Conservation (phyloP, 2,113 vertebrate species). For the Gopherus flavomarginatus region DNA sequence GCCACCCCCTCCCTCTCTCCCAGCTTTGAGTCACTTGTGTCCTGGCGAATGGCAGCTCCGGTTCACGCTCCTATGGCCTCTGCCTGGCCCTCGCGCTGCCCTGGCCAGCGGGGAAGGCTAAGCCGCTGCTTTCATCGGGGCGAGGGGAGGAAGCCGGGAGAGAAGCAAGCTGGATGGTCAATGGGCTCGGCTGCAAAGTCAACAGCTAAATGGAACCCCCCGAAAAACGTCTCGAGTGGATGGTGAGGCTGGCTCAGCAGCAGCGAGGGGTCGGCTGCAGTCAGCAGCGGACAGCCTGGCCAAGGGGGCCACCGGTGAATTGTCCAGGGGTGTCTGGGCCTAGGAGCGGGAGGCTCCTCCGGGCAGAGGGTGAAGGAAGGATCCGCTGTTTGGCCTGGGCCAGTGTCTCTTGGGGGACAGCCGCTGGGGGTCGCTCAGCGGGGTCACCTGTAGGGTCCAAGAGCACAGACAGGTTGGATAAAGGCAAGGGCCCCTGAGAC, state of each 20-base stretch:
- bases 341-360: not conserved
- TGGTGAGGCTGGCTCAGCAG: too few species aligned
- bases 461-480: not conserved
- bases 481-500: not conserved
- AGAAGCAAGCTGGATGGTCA: fast-evolving
- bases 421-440: too few species aligned
- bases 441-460: not conserved
- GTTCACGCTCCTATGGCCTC: too few species aligned
- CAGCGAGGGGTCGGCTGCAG: fast-evolving
- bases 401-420: not conserved
- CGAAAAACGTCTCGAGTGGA: too few species aligned
- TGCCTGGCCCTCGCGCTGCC: not conserved
- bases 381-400: not conserved
- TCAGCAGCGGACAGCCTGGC: too few species aligned
- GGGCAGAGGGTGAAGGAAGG: not conserved
- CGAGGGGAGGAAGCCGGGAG: fast-evolving
- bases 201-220: not conserved
- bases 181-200: not conserved
- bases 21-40: not conserved
- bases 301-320: too few species aligned
- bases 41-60: not conserved
- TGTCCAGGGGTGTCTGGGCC: not conserved
- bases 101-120: not conserved
- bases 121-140: not conserved
- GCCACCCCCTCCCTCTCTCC: not conserved